These are phyloP conservation scores for Myrmecobius fasciatus DNA, from an alignment of 2,113 vertebrate species.

Conservation along the genomic window DNA sequence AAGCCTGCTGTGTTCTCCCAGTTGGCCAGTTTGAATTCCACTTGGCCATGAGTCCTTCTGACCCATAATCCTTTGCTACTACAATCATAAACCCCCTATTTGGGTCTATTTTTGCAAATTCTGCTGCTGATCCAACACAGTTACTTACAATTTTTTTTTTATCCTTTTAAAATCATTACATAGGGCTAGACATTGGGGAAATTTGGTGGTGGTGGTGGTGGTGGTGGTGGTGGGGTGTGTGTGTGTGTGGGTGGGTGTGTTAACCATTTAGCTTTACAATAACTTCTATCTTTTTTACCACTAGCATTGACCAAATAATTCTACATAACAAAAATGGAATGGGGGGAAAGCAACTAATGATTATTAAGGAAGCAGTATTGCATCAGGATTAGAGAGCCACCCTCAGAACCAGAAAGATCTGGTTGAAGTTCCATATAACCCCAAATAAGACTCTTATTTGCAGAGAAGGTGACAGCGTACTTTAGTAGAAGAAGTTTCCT, in stretches of 20 bases:
- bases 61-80: constrained; percentile 51
- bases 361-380: background rate
- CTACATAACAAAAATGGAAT: background rate
- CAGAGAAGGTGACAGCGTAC: background rate
- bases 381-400: background rate
- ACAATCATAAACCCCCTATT: background rate
- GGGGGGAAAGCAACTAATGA: background rate
- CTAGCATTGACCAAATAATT: background rate
- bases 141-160: background rate
- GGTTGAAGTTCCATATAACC: background rate
- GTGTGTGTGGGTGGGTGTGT: no score
- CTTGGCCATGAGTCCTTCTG: constrained; percentile 42
- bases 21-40: constrained; percentile 59
- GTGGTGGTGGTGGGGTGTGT: no score
- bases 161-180: background rate
- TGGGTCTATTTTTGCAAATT: background rate
- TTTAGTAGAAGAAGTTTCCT: background rate
- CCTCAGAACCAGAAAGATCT: background rate
- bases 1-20: constrained; percentile 61
- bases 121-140: background rate
- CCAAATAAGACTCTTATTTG: background rate
- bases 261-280: background rate
- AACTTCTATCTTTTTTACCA: background rate
- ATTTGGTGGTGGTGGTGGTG: no score
- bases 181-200: background rate